Evolutionary conservation across 2,888 invertebrate species (phyloP).

Genomic region (Phymatocera aterrima): DNA sequence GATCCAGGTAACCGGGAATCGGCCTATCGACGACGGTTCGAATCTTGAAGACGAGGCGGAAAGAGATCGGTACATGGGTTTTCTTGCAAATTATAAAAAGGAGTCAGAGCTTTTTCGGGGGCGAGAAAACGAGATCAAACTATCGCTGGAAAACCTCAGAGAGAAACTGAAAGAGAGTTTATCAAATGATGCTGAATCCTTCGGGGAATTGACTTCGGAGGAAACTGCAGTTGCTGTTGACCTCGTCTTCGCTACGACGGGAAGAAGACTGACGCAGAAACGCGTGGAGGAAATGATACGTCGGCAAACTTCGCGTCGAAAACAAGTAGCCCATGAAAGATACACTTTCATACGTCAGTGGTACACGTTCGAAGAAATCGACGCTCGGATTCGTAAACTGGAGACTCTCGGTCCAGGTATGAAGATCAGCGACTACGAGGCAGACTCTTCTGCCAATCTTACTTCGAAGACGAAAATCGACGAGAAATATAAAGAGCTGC

Average conservation of each 20-base stretch:
- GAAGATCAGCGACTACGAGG: conserved; percentile 62
- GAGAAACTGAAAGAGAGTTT: conserved; percentile 42
- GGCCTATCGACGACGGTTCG: conserved; percentile 19
- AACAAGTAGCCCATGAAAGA: conserved; percentile 52
- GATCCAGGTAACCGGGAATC: conserved; percentile 13
- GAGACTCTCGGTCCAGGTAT: conserved; percentile 62
- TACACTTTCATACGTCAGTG: conserved; percentile 54
- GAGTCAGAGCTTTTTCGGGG: conserved; percentile 54
- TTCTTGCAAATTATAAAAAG: conserved; percentile 55
- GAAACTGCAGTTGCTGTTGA: conserved; percentile 55
- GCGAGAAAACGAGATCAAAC: conserved; percentile 48
- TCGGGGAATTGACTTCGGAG: conserved; percentile 51
- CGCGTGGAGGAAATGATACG: conserved; percentile 54
- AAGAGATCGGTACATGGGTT: conserved; percentile 52
- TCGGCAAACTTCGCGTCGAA: conserved; percentile 54
- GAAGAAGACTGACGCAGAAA: conserved; percentile 56
- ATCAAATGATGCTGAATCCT: conserved; percentile 51
- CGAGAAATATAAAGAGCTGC: conserved; percentile 60
- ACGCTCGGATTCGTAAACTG: conserved; percentile 47
- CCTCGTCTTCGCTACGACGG: conserved; percentile 56
- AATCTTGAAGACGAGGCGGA: conserved; percentile 50
- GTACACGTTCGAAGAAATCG: conserved; percentile 54
- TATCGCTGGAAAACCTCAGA: conserved; percentile 50
- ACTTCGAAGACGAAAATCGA: conserved; percentile 58
- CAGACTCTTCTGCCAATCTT: conserved; percentile 52